Evolutionary conservation across 2,797 vertebrate genomes (phyloP).

Genomic region (Tapirus indicus): DNA sequence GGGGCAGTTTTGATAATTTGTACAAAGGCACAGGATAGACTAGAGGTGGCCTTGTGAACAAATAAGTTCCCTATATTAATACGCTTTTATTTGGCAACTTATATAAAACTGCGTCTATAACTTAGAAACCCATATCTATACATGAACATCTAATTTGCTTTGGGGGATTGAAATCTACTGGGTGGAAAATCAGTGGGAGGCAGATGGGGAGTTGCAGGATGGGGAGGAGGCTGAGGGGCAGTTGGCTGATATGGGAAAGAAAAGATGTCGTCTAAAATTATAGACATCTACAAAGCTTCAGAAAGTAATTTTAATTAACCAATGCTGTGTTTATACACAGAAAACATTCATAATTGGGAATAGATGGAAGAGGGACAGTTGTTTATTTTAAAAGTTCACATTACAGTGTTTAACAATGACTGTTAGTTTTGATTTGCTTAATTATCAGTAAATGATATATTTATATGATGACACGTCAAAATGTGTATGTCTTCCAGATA

Average conservation of each 20-base stretch:
- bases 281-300: not conserved
- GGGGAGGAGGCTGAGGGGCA: rapidly evolving
- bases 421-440: not conserved
- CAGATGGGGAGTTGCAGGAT: not conserved
- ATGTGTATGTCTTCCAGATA: not conserved
- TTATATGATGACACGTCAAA: not conserved
- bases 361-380: not conserved
- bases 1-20: not conserved
- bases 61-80: not conserved
- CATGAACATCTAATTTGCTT: not conserved
- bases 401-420: not conserved
- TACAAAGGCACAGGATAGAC: not conserved
- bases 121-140: not conserved
- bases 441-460: not conserved
- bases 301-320: not conserved
- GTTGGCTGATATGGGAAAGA: not conserved
- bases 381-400: not conserved
- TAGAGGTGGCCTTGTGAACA: not conserved
- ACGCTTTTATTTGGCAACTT: not conserved
- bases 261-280: not conserved
- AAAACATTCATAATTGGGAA: not conserved
- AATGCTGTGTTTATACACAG: not conserved
- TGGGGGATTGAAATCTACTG: not conserved
- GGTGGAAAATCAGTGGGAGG: not conserved
- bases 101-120: not conserved